Evolutionary conservation across 1,140 invertebrate genomes (phyloP), one percentile per base, ranked within the genome.

Genomic region (Arctopsyche grandis): DNA sequence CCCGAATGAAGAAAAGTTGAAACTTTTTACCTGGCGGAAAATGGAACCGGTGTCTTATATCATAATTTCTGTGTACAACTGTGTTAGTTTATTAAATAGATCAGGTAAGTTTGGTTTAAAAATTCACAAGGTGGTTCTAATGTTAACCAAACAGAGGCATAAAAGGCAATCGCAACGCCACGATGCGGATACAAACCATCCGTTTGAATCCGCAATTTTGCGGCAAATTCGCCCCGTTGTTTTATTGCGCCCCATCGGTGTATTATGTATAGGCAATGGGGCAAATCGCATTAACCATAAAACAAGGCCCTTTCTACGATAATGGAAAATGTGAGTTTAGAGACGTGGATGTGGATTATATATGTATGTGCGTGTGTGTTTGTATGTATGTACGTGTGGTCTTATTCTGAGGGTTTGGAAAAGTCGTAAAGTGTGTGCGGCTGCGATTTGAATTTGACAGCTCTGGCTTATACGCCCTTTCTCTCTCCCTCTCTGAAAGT

Each of bases 221-320:
- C 56, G 56, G 56, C 56, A 16, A 38, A 38, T 1, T 4, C 29
- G 29, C 29, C 29, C 1, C 29, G 29, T 38, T 21, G 56, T 60
- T 60, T 60, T 60, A 60, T 60, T 60, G 56, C 56, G 9, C 9
- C 16, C 9, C n/a, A 19, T 60, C 9, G 5, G 56, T 21, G 56
- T 60, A 60, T 60, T 60, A 60, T 60, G 56, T 60, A 60, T 60
- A 16, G 56, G 56, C 56, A 60, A 60, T 60, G 56, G 56, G n/a
- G 56, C 56, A 16, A 21, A 60, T 60, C 56, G 56, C 56, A 60
- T 60, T 60, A 60, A 60, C 56, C 56, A 21, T 60, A 60, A 60
- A 60, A 60, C 56, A 21, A 60, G 14, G 19, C 56, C 29, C 29
- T 4, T 38, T 7, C 56, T 60, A 19, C 56, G 21, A 60, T 60